A percentile compares a stretch with the other conserved stretches of the same genome.
Evolutionary conservation across 2,888 invertebrate genomes (phyloP).

Genomic region (Agrochola lychnidis): DNA sequence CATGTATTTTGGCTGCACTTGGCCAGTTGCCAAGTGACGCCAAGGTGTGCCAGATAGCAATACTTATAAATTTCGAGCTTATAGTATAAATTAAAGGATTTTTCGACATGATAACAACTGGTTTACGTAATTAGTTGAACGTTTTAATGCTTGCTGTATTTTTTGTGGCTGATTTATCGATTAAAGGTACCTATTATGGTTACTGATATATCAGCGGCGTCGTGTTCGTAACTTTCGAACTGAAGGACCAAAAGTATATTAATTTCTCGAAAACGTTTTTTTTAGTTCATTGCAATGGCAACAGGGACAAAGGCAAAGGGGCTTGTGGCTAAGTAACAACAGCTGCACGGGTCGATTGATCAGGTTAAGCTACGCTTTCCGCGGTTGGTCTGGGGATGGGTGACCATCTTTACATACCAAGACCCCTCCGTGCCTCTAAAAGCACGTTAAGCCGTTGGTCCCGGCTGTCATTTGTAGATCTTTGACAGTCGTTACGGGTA

Average conservation of each 20-base stretch:
- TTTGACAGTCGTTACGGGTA: no score
- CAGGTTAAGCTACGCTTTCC: no score
- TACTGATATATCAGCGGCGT: not conserved
- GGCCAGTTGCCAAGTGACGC: conserved; percentile 60
- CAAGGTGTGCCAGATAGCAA: conserved; percentile 54
- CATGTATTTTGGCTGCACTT: conserved; percentile 45
- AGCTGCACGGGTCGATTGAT: no score
- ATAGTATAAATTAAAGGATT: conserved; percentile 23
- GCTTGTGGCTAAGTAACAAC: no score
- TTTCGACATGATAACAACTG: conserved; percentile 33
- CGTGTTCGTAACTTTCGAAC: not conserved
- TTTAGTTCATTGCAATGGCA: no score
- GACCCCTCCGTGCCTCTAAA: no score
- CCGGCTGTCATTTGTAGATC: no score
- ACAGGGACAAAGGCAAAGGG: no score
- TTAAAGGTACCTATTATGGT: not conserved
- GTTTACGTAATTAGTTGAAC: conserved; percentile 42
- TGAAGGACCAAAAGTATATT: not conserved
- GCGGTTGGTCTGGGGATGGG: no score
- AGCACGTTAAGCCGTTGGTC: no score
- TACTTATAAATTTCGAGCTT: conserved; percentile 38
- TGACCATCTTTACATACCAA: no score
- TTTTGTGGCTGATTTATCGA: conserved; percentile 39
- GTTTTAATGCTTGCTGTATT: conserved; percentile 37
- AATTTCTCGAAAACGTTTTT: no score